Conservation (phyloP, 2,113 vertebrate species). For the Pseudorectes ferrugineus region DNA sequence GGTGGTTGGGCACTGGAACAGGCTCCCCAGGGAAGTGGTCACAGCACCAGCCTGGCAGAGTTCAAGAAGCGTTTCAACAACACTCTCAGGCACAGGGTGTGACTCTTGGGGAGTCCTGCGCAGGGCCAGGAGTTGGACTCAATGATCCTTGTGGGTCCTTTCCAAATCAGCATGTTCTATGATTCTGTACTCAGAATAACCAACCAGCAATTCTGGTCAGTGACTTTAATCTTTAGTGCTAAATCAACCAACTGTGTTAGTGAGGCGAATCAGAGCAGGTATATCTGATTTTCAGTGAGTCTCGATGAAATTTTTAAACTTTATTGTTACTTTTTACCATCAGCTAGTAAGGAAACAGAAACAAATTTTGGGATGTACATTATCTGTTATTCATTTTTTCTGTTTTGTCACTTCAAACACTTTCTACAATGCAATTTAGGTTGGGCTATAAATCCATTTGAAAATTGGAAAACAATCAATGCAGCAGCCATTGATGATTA, state of each 20-base stretch:
- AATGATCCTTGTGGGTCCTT: neutral
- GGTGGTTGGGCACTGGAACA: neutral
- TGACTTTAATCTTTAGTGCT: neutral
- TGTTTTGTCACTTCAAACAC: neutral
- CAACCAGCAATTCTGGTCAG: neutral
- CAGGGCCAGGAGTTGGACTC: neutral
- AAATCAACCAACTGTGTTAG: neutral
- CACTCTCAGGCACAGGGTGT: rapidly evolving
- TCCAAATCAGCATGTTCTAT: neutral
- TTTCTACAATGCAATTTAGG: neutral
- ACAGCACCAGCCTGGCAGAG: neutral
- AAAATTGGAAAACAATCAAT: neutral
- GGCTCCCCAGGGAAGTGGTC: neutral
- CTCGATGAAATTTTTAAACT: neutral
- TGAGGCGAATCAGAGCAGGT: neutral
- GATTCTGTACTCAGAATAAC: neutral
- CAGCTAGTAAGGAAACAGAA: neutral
- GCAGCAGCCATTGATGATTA: neutral
- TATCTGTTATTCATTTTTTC: neutral
- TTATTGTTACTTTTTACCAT: neutral
- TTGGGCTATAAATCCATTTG: neutral
- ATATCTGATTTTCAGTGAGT: neutral
- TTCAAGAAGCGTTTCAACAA: neutral
- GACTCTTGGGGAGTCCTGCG: neutral
- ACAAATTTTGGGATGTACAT: neutral